Evolutionary conservation across 2,888 invertebrate species (phyloP).

Genomic region (Athripsodes cinereus): DNA sequence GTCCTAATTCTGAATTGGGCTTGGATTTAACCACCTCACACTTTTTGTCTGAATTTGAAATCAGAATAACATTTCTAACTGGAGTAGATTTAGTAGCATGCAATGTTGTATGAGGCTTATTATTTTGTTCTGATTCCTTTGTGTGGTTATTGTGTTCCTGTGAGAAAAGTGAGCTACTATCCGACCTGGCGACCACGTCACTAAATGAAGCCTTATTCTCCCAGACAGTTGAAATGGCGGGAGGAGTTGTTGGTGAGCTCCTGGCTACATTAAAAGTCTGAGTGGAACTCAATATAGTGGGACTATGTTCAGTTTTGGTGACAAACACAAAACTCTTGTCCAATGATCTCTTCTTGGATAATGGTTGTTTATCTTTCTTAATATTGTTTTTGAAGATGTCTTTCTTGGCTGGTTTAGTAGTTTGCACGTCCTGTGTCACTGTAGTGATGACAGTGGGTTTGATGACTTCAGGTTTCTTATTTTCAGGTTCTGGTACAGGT

Average conservation of each 20-base stretch:
- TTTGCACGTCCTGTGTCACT: slow-evolving; percentile 27
- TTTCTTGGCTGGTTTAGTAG: slow-evolving; percentile 26
- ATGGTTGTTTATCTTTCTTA: slow-evolving; percentile 28
- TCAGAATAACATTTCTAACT: neutral
- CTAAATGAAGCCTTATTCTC: slow-evolving; percentile 54
- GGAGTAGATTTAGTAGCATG: neutral
- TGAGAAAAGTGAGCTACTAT: slow-evolving; percentile 31
- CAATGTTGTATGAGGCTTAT: slow-evolving; percentile 5
- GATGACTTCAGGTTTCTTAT: slow-evolving; percentile 30
- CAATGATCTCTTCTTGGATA: slow-evolving; percentile 29
- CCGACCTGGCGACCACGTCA: slow-evolving; percentile 53
- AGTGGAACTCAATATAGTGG: slow-evolving; percentile 8
- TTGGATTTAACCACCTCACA: slow-evolving; percentile 28
- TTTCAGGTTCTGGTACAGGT: slow-evolving; percentile 18
- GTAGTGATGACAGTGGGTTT: slow-evolving; percentile 28
- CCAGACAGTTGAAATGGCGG: slow-evolving; percentile 37
- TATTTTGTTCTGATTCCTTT: slow-evolving; percentile 18
- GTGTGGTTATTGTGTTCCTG: slow-evolving; percentile 13
- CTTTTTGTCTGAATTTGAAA: slow-evolving; percentile 11
- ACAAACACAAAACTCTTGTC: slow-evolving; percentile 28
- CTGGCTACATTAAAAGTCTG: slow-evolving; percentile 28
- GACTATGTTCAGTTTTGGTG: slow-evolving; percentile 27
- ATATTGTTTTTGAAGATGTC: slow-evolving; percentile 23
- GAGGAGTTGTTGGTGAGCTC: slow-evolving; percentile 28
- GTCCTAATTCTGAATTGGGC: slow-evolving; percentile 33